A percentile compares a stretch with the other conserved stretches of the same genome.
These are phyloP conservation scores for Eretmocerus hayati DNA, from an alignment of 2,888 invertebrate species.

Conservation along the genomic window DNA sequence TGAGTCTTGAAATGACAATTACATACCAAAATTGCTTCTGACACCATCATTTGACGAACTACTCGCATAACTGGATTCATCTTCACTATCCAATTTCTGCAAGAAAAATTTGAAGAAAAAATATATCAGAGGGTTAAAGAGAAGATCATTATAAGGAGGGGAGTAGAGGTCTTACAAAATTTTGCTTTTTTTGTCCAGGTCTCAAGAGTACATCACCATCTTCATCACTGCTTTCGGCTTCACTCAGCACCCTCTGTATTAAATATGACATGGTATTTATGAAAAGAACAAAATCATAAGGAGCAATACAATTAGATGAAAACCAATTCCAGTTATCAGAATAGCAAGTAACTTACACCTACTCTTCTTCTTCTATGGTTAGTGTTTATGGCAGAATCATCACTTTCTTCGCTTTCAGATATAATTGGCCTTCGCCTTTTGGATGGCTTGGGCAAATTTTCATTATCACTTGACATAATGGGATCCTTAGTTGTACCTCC, in stretches of 20 bases:
- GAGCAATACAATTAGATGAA: too few species aligned
- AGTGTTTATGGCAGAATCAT: slow-evolving; percentile 32
- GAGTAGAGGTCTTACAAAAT: slow-evolving; percentile 29
- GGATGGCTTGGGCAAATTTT: slow-evolving; percentile 29
- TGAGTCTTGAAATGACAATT: too few species aligned
- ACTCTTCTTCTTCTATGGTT: slow-evolving; percentile 33
- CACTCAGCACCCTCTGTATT: slow-evolving; percentile 52
- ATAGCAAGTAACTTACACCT: slow-evolving; percentile 33
- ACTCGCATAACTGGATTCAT: slow-evolving; percentile 28
- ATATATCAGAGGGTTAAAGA: too few species aligned
- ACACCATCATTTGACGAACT: slow-evolving; percentile 25
- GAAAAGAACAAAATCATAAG: too few species aligned
- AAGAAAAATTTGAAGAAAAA: not conserved
- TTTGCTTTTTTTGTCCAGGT: slow-evolving; percentile 32
- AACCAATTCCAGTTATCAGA: too few species aligned
- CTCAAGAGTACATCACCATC: slow-evolving; percentile 19
- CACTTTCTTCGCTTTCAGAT: slow-evolving; percentile 38
- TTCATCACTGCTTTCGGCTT: slow-evolving; percentile 43
- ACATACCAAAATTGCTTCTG: slow-evolving; percentile 25
- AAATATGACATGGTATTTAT: not conserved
- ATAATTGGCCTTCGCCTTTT: slow-evolving; percentile 34
- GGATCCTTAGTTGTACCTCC: slow-evolving; percentile 25
- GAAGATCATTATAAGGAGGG: too few species aligned
- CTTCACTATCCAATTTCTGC: slow-evolving; percentile 31
- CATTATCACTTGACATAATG: slow-evolving; percentile 39